Evolutionary conservation across 2,113 vertebrate species (phyloP).

Genomic region (Baryphthengus martii): DNA sequence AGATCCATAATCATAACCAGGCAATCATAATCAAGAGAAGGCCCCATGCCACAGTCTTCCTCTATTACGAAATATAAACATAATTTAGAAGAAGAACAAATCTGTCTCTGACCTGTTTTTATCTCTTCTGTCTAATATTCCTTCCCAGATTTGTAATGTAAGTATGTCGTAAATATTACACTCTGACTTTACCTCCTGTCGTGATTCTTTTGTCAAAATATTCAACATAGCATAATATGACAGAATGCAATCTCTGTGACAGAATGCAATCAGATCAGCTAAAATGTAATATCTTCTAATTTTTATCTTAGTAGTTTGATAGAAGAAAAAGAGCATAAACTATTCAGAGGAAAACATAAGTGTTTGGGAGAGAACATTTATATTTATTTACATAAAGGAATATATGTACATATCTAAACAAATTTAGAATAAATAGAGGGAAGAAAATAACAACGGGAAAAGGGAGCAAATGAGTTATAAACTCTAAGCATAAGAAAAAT

Average conservation of each 20-base stretch:
- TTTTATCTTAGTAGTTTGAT: neutral
- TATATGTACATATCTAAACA: neutral
- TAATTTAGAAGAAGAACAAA: neutral
- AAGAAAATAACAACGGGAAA: neutral
- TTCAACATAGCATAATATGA: neutral
- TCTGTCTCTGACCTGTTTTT: neutral
- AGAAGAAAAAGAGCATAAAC: neutral
- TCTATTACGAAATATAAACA: neutral
- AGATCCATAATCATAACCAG: neutral
- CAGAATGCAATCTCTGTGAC: neutral
- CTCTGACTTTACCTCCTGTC: neutral
- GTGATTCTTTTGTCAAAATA: neutral
- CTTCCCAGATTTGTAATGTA: neutral
- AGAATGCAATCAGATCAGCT: neutral
- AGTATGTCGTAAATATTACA: neutral
- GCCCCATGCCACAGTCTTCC: neutral
- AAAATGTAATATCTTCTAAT: neutral
- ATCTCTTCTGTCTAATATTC: neutral
- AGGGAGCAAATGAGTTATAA: slow-evolving; percentile 11
- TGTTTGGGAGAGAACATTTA: neutral
- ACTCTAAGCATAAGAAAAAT: neutral
- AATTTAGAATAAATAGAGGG: neutral
- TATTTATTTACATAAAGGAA: neutral
- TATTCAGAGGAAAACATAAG: neutral
- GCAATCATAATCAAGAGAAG: neutral